phyloP scores from a whole-genome alignment of 2,797 vertebrate species.

The Halcyon chelicuti region DNA sequence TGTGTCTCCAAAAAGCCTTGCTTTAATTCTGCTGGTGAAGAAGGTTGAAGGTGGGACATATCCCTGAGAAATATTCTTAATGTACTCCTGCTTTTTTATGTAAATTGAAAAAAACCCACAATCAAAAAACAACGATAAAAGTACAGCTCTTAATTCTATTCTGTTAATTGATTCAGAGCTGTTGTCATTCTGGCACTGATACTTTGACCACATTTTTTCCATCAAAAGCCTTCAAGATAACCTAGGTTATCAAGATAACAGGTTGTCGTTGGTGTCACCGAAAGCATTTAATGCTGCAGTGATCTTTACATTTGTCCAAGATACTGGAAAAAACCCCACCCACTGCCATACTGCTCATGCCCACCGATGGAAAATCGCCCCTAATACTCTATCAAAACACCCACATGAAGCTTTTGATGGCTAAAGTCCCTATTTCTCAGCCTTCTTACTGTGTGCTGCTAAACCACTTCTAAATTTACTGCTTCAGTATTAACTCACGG shows the following conservation, averaged over 20 bases:
- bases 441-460: neutral
- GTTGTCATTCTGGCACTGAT: neutral
- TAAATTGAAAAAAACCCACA: neutral
- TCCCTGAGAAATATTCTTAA: neutral
- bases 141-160: neutral
- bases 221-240: neutral
- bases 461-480: neutral
- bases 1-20: neutral
- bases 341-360: neutral
- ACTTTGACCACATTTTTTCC: neutral
- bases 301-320: neutral
- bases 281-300: neutral
- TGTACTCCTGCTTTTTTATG: neutral
- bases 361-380: neutral
- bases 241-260: neutral
- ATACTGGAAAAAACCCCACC: neutral
- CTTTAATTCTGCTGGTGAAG: neutral
- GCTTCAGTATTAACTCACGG: neutral
- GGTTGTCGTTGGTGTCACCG: neutral
- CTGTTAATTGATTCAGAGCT: neutral
- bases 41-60: neutral
- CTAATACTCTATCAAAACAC: neutral
- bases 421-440: neutral
- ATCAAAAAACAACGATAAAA: neutral
- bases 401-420: neutral